Percentiles rank a stretch among this genome's conserved stretches.
Evolutionary conservation across 2,888 invertebrate species (phyloP).

Genomic region (Lepetodrilus schrolli): DNA sequence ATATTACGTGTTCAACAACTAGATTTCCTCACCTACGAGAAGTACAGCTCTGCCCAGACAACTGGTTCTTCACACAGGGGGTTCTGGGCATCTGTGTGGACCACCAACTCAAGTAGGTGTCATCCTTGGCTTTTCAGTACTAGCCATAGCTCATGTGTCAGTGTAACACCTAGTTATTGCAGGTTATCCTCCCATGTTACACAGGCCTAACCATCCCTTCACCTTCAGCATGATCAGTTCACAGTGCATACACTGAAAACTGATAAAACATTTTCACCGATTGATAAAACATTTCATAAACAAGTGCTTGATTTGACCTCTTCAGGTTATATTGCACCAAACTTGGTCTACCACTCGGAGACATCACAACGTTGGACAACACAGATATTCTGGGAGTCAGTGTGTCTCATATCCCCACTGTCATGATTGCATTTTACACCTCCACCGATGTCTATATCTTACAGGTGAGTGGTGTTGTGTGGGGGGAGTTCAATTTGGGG

Average conservation of each 20-base stretch:
- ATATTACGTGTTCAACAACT: background rate
- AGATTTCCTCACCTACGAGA: background rate
- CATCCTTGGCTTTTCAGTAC: background rate
- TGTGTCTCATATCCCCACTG: constrained; percentile 34
- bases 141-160: too few species aligned
- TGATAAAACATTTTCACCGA: too few species aligned
- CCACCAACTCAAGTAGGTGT: constrained; percentile 30
- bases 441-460: constrained; percentile 39
- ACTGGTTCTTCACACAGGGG: constrained; percentile 1
- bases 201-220: too few species aligned
- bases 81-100: constrained; percentile 27
- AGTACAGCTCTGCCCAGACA: background rate
- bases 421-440: constrained; percentile 41
- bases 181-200: too few species aligned
- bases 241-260: too few species aligned
- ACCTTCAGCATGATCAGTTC: too few species aligned
- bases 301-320: too few species aligned
- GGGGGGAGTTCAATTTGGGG: too few species aligned
- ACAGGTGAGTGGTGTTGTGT: too few species aligned
- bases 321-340: constrained; percentile 36
- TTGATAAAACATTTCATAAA: too few species aligned
- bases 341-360: constrained; percentile 32
- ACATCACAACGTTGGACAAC: constrained; percentile 33
- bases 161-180: too few species aligned
- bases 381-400: constrained; percentile 36